Evolutionary conservation across 2,888 invertebrate genomes (phyloP), one percentile per base, ranked within the genome.

Genomic region (Mesorhabditis belari): DNA sequence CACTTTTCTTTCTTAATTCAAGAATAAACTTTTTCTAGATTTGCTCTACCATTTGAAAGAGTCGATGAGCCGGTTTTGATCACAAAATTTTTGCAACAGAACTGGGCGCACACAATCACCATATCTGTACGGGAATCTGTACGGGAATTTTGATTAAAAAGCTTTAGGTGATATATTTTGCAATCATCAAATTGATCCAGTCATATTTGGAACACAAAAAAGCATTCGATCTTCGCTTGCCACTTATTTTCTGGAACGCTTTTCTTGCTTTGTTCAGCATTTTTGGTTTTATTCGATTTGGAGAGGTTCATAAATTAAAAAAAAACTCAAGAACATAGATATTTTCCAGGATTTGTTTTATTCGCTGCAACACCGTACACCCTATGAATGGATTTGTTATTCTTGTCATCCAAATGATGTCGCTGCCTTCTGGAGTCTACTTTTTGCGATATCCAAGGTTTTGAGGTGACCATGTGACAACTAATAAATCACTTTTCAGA

Each of bases 51-150:
- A 4, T 78, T 76, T 61, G 80, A 79, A 56, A 35, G n/a, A 35
- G 12, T 35, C 44, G 44, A 35, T 17, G n/a, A 35, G 12, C 44
- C 44, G 44, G 44, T 17, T 9, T n/a, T 17, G 12, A n/a, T 35
- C 12, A 35, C 44, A n/a, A 35, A n/a, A 9, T 59, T 77, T 24
- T 77, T 80, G 60, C 80, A 81, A 62, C 58, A 69, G 57, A 66
- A 96, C 83, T 96, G 96, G 95, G 69, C 72, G 56, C 75, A 76
- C 49, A 76, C 80, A 23, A 62, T 80, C 28, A 73, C 71, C 27
- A 67, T 81, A 81, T 87, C 90, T 69, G 91, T 35, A 35, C n/a
- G n/a, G n/a, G n/a, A 9, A 35, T n/a, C 44, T 17, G n/a, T 35
- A 17, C n/a, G 12, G 44, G 12, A 35, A 35, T 35, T 17, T 35